Conservation (phyloP, 2,113 vertebrate genomes). For the Bubalus kerabau region DNA sequence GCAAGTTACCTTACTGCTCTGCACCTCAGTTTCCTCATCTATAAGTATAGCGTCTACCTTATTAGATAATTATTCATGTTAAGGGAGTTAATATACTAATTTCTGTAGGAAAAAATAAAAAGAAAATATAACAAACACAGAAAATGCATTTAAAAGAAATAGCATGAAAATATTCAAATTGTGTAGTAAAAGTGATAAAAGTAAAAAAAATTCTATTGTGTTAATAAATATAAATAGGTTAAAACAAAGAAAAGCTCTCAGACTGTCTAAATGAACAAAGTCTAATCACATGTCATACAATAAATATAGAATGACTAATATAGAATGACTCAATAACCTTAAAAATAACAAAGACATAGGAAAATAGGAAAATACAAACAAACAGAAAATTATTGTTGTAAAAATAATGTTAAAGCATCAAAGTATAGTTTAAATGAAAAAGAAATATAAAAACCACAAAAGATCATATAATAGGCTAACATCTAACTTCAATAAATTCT, state of each 20-base stretch:
- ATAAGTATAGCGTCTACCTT: background rate
- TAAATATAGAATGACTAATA: conserved; percentile 15
- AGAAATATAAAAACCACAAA: background rate
- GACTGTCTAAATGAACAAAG: conserved; percentile 43
- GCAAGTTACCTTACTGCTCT: background rate
- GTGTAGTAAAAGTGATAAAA: conserved; percentile 4
- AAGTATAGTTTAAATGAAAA: conserved; percentile 21
- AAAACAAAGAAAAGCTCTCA: conserved; percentile 37
- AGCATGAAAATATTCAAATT: background rate
- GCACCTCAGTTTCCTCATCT: background rate
- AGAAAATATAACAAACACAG: background rate
- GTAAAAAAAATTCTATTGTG: background rate
- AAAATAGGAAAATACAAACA: conserved; percentile 36
- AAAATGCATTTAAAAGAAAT: conserved; percentile 12
- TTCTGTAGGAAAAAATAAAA: background rate
- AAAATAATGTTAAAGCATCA: background rate
- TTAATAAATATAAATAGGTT: conserved; percentile 55
- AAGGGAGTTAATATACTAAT: background rate
- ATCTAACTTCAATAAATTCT: background rate
- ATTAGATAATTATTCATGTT: background rate
- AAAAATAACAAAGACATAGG: conserved; percentile 30
- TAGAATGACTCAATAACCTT: conserved; percentile 35
- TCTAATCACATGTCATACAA: background rate
- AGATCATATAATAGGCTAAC: background rate
- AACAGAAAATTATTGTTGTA: background rate